A percentile compares a stretch with the other conserved stretches of the same genome.
Evolutionary conservation across 2,797 vertebrate genomes (phyloP).

Genomic region (Rhinella marina): DNA sequence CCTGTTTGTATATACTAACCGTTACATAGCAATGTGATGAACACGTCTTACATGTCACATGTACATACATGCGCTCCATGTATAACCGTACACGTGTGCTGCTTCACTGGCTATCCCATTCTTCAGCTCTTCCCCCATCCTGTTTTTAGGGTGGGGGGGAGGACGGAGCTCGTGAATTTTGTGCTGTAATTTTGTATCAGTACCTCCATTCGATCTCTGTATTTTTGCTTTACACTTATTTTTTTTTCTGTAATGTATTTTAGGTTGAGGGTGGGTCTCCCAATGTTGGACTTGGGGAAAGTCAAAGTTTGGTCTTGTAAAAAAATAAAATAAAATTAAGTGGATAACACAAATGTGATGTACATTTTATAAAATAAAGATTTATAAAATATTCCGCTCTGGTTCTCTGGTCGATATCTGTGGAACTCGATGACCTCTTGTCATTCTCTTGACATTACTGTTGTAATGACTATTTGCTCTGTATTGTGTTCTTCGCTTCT

Average conservation of each 20-base stretch:
- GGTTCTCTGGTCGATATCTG: background rate
- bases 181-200: slow-evolving; percentile 54
- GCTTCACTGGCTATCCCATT: slow-evolving; percentile 21
- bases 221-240: slow-evolving; percentile 31
- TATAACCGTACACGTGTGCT: slow-evolving; percentile 34
- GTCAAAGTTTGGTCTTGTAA: slow-evolving; percentile 53
- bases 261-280: slow-evolving; percentile 47
- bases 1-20: slow-evolving; percentile 36
- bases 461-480: background rate
- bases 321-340: slow-evolving; percentile 31
- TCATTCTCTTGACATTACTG: background rate
- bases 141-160: slow-evolving; percentile 39
- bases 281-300: slow-evolving; percentile 39
- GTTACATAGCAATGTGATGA: background rate
- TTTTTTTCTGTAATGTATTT: slow-evolving; percentile 47
- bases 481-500: background rate
- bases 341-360: slow-evolving; percentile 56
- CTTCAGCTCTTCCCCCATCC: background rate
- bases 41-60: slow-evolving; percentile 7
- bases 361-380: slow-evolving; percentile 62
- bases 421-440: background rate
- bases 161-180: slow-evolving; percentile 33
- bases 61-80: slow-evolving; percentile 23
- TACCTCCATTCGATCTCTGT: slow-evolving; percentile 32
- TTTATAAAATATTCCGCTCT: slow-evolving; percentile 31